A percentile compares a stretch with the other conserved stretches of the same genome.
phyloP scores from a whole-genome alignment of 2,113 vertebrate genomes.

The Bubo blakistoni region DNA sequence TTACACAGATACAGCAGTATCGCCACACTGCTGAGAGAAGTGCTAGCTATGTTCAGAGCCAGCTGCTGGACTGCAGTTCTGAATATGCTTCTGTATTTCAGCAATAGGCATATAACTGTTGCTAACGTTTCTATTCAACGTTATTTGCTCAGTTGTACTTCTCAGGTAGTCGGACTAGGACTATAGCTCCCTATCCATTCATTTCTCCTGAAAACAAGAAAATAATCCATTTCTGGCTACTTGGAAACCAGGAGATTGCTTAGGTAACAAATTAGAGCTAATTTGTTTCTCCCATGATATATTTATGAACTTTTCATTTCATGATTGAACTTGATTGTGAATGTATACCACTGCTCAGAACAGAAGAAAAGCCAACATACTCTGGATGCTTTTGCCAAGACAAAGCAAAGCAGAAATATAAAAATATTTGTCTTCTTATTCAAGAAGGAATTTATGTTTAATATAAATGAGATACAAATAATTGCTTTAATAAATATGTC shows the following conservation, averaged over 20 bases:
- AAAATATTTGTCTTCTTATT: background rate
- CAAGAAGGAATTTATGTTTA: background rate
- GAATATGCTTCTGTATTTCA: background rate
- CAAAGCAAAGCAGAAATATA: background rate
- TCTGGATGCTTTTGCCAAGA: background rate
- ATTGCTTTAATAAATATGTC: background rate
- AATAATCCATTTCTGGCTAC: background rate
- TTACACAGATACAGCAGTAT: background rate
- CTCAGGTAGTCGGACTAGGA: background rate
- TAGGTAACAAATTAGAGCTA: background rate
- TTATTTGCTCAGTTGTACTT: background rate
- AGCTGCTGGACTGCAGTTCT: background rate
- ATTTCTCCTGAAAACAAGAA: conserved; percentile 28
- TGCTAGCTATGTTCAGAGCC: background rate
- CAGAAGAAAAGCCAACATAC: background rate
- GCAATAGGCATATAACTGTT: background rate
- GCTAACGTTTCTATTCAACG: background rate
- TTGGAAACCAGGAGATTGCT: conserved; percentile 4
- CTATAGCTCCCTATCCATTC: background rate
- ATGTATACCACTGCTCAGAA: background rate
- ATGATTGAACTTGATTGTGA: background rate
- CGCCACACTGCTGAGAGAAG: background rate
- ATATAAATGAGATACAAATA: background rate
- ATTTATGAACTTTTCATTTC: conserved; percentile 28
- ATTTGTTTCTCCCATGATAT: conserved; percentile 2